These are phyloP conservation scores for Spodoptera exigua DNA, from an alignment of 2,888 invertebrate genomes.

Conservation along the genomic window DNA sequence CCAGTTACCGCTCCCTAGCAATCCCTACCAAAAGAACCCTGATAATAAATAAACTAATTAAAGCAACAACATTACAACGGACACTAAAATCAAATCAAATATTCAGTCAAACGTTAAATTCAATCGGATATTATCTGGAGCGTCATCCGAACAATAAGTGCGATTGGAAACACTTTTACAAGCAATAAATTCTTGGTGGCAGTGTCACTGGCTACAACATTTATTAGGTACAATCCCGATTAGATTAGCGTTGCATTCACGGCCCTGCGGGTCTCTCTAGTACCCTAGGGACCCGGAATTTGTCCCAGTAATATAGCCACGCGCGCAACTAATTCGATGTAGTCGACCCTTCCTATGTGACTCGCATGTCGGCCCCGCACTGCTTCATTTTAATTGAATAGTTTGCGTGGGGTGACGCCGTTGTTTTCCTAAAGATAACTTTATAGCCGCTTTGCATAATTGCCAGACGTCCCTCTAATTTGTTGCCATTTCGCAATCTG, in stretches of 20 bases:
- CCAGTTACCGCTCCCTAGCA: constrained; percentile 3
- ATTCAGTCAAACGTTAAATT: constrained; percentile 83
- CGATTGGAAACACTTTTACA: constrained; percentile 89
- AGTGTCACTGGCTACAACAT: constrained; percentile 85
- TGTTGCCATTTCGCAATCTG: constrained; percentile 86
- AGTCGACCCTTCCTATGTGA: constrained; percentile 84
- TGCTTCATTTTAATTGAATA: constrained; percentile 89
- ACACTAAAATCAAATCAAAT: constrained; percentile 69
- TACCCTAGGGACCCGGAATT: constrained; percentile 82
- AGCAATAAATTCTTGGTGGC: constrained; percentile 87
- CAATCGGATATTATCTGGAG: constrained; percentile 79
- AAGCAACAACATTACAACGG: constrained; percentile 62
- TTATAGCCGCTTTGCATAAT: constrained; percentile 87
- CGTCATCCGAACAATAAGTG: constrained; percentile 82
- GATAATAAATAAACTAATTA: constrained; percentile 54
- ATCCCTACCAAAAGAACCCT: constrained; percentile 14
- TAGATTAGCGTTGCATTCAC: constrained; percentile 88
- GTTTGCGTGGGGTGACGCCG: constrained; percentile 79
- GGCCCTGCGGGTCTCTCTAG: constrained; percentile 56
- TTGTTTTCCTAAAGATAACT: constrained; percentile 87
- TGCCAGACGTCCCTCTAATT: constrained; percentile 81
- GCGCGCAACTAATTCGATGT: constrained; percentile 87
- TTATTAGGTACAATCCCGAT: constrained; percentile 89
- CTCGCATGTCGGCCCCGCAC: constrained; percentile 82
- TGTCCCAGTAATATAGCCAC: constrained; percentile 88